Percentiles rank a stretch among this genome's conserved stretches.
Evolutionary conservation across 2,797 vertebrate species (phyloP).

Genomic region (Enteromius viviparus): DNA sequence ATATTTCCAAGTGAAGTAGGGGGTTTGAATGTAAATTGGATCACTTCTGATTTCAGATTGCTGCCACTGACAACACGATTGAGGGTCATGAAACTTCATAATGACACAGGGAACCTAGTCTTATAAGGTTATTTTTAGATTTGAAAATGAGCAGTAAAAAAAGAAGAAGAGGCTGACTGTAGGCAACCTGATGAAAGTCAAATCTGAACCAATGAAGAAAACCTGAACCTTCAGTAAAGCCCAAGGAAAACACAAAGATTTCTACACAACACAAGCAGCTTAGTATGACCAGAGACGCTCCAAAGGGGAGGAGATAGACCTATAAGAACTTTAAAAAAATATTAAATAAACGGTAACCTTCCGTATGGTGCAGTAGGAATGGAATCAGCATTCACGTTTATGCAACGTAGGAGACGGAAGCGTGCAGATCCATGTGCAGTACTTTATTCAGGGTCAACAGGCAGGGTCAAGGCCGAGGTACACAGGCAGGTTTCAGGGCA

Average conservation of each 20-base stretch:
- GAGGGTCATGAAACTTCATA: conserved; percentile 13
- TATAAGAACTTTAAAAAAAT: background rate
- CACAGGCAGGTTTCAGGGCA: too few species aligned
- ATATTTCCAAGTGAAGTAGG: background rate
- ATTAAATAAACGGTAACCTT: background rate
- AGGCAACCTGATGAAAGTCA: background rate
- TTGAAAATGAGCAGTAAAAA: conserved; percentile 28
- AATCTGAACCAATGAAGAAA: conserved; percentile 2
- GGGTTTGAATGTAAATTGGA: conserved; percentile 3
- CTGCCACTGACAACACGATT: conserved; percentile 1
- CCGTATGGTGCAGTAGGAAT: background rate
- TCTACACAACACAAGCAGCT: background rate
- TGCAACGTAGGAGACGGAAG: too few species aligned
- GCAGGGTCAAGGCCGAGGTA: too few species aligned
- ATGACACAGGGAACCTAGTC: conserved; percentile 42
- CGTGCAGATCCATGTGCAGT: too few species aligned
- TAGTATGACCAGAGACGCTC: background rate
- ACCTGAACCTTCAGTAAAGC: background rate
- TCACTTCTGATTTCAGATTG: background rate
- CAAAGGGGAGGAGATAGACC: background rate
- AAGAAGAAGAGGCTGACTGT: conserved; percentile 8
- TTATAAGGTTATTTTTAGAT: conserved; percentile 53
- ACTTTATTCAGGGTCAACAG: too few species aligned
- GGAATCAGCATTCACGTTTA: background rate
- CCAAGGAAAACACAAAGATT: background rate